Evolutionary conservation across 2,113 vertebrate species (phyloP).

Genomic region (Festucalex cinctus): DNA sequence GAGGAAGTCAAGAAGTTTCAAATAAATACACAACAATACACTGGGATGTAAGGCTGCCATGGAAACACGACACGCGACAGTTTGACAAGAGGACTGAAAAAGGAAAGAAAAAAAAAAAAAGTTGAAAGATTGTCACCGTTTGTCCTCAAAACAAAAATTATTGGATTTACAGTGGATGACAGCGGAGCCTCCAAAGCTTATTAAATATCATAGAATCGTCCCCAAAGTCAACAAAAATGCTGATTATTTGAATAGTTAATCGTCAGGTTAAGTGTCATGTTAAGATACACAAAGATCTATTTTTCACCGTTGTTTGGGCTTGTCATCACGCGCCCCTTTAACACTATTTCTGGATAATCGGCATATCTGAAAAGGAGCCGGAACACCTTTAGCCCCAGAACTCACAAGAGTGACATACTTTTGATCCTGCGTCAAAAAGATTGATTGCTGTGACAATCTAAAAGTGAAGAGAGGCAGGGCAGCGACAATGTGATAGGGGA

Average conservation of each 20-base stretch:
- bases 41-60: not conserved
- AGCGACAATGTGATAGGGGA: too few species aligned
- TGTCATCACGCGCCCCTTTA: too few species aligned
- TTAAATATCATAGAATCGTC: not conserved
- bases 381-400: too few species aligned
- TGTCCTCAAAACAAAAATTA: not conserved
- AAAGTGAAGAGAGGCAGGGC: too few species aligned
- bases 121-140: conserved; percentile 1
- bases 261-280: not conserved
- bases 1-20: conserved; percentile 67
- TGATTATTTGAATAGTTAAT: not conserved
- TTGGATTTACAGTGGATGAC: not conserved
- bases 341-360: too few species aligned
- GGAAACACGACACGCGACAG: not conserved
- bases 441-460: too few species aligned
- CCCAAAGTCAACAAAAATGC: not conserved
- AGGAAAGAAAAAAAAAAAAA: not conserved
- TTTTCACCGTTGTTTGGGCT: too few species aligned
- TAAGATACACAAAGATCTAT: not conserved
- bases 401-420: too few species aligned
- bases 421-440: too few species aligned
- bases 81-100: not conserved
- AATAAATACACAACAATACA: conserved; percentile 72
- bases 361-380: too few species aligned
- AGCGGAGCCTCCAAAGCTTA: not conserved